Conservation (phyloP, 1,140 invertebrate genomes). For the Drosophila sproati region DNA sequence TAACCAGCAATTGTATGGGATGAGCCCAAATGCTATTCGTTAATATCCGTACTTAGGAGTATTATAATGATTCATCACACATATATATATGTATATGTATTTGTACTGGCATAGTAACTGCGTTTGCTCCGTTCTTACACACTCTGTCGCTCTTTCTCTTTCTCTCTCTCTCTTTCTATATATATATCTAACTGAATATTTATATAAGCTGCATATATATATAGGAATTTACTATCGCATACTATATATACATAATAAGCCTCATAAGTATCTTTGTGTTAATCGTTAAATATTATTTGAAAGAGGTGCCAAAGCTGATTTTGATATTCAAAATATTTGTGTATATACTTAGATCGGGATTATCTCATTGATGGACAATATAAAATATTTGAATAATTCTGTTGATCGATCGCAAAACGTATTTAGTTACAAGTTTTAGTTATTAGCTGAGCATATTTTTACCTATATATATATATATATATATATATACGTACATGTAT, state of each 20-base stretch:
- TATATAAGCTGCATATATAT: constrained; percentile 18
- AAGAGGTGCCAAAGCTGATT: constrained; percentile 10
- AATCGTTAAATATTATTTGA: constrained; percentile 27
- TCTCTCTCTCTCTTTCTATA: constrained; percentile 17
- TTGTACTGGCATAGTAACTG: constrained; percentile 40
- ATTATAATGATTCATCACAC: constrained; percentile 34
- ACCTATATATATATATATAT: not conserved
- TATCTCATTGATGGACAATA: constrained; percentile 23
- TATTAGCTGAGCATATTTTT: constrained; percentile 61
- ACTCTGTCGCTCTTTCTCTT: constrained; percentile 5
- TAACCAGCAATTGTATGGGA: constrained; percentile 33
- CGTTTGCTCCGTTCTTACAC: constrained; percentile 32
- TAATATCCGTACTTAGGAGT: constrained; percentile 36
- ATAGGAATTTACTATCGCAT: constrained; percentile 28
- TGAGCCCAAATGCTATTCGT: constrained; percentile 29
- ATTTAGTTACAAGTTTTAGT: constrained; percentile 66
- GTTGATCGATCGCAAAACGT: constrained; percentile 37
- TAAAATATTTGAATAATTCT: constrained; percentile 22
- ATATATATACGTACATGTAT: constrained; percentile 3
- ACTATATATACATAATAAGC: constrained; percentile 11
- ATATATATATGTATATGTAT: constrained; percentile 27
- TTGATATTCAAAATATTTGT: constrained; percentile 25
- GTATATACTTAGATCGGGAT: constrained; percentile 44
- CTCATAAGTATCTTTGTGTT: constrained; percentile 31
- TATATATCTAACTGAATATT: constrained; percentile 20